Percentiles rank a stretch among this genome's conserved stretches.
Evolutionary conservation across 2,888 invertebrate genomes (phyloP).

Genomic region (Phalera bucephala): DNA sequence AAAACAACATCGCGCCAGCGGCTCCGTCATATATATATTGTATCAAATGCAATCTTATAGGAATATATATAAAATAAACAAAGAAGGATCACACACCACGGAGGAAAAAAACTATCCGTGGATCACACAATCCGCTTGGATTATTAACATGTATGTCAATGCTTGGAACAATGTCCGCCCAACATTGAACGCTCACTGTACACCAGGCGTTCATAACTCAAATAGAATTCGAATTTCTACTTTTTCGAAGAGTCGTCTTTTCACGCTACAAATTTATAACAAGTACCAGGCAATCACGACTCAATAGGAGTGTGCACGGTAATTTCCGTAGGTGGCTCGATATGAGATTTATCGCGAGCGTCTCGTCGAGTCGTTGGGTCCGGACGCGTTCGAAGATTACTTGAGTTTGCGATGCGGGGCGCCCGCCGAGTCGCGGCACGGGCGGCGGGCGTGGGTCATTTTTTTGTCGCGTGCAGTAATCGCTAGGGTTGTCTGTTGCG

Average conservation of each 20-base stretch:
- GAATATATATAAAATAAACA: too few relatives aligned
- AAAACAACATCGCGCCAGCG: too few relatives aligned
- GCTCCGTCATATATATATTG: too few relatives aligned
- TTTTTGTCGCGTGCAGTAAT: conserved; percentile 8
- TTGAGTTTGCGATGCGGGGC: conserved; percentile 1
- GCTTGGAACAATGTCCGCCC: too few relatives aligned
- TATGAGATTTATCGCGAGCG: conserved; percentile 6
- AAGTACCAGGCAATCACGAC: conserved; percentile 39
- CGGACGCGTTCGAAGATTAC: conserved; percentile 14
- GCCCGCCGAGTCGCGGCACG: too few relatives aligned
- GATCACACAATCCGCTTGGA: too few relatives aligned
- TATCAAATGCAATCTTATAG: too few relatives aligned
- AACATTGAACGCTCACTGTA: not conserved
- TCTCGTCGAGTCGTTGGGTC: not conserved
- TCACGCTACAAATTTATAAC: conserved; percentile 36
- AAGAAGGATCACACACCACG: too few relatives aligned
- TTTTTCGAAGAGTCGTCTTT: conserved; percentile 29
- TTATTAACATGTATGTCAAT: too few relatives aligned
- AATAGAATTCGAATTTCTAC: not conserved
- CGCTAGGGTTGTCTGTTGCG: conserved; percentile 9
- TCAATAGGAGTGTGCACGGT: conserved; percentile 13
- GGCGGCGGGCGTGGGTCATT: conserved; percentile 3
- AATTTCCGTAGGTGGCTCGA: not conserved
- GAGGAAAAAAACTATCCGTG: too few relatives aligned
- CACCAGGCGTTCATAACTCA: not conserved